phyloP scores from a whole-genome alignment of 2,888 invertebrate genomes.

The Limnephilus rhombicus region DNA sequence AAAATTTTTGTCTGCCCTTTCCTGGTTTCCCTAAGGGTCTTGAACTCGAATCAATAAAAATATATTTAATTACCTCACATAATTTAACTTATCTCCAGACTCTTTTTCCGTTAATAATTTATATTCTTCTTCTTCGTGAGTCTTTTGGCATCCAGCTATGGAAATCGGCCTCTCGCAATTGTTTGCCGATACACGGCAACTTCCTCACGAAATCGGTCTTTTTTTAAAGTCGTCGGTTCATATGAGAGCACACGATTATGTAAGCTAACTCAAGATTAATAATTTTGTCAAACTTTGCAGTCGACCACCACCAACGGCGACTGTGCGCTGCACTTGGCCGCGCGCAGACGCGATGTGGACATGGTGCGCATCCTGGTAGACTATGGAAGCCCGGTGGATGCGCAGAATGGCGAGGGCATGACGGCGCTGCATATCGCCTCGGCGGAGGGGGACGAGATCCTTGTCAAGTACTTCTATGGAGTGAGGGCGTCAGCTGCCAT shows the following conservation, averaged over 20 bases:
- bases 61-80: too few relatives aligned
- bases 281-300: conserved; percentile 70
- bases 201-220: background rate
- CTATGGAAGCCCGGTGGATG: conserved; percentile 94
- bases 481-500: conserved; percentile 96
- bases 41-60: background rate
- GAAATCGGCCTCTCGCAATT: background rate
- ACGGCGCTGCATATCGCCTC: conserved; percentile 97
- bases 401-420: conserved; percentile 95
- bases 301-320: conserved; percentile 92
- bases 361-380: conserved; percentile 95
- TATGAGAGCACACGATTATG: background rate
- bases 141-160: background rate
- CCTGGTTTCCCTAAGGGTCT: background rate
- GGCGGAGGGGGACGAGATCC: conserved; percentile 94
- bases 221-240: background rate
- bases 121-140: background rate
- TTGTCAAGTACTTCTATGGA: conserved; percentile 97
- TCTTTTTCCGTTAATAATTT: background rate
- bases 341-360: conserved; percentile 94
- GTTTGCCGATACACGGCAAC: background rate
- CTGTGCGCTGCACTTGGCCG: conserved; percentile 96
- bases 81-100: background rate
- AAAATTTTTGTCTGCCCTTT: background rate
- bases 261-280: too few relatives aligned